Evolutionary conservation across 2,888 invertebrate species (phyloP).

Genomic region (Hoplodrina ambigua): DNA sequence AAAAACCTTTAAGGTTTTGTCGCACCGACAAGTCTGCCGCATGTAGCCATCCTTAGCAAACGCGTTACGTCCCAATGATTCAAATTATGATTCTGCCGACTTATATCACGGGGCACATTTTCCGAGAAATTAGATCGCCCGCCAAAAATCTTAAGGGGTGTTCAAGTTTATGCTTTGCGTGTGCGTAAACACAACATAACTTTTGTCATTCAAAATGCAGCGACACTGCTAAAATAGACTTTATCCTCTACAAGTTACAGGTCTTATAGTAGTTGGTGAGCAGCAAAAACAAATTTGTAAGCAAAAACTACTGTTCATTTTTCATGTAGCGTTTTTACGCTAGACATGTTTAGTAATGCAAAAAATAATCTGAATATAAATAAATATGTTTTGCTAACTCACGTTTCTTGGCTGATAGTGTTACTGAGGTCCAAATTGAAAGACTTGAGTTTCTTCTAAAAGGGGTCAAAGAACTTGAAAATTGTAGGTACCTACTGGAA

Average conservation of each 20-base stretch:
- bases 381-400: slow-evolving; percentile 59
- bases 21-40: slow-evolving; percentile 33
- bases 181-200: slow-evolving; percentile 64
- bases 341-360: slow-evolving; percentile 70
- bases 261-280: background rate
- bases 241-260: slow-evolving; percentile 17
- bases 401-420: slow-evolving; percentile 44
- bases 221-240: slow-evolving; percentile 11
- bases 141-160: slow-evolving; percentile 72
- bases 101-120: slow-evolving; percentile 84
- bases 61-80: slow-evolving; percentile 76
- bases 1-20: slow-evolving; percentile 1
- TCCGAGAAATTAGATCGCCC: slow-evolving; percentile 82
- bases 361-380: slow-evolving; percentile 66
- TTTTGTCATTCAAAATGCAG: background rate
- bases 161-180: slow-evolving; percentile 71
- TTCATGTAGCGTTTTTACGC: slow-evolving; percentile 73
- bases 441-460: background rate
- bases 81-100: slow-evolving; percentile 82
- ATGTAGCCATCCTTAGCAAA: slow-evolving; percentile 55
- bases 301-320: slow-evolving; percentile 74
- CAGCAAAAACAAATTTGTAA: slow-evolving; percentile 40
- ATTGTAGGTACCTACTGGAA: background rate
- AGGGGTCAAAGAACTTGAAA: background rate
- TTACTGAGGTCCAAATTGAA: slow-evolving; percentile 15